Evolutionary conservation across 2,113 vertebrate species (phyloP).

Genomic region (Oreochromis aureus): DNA sequence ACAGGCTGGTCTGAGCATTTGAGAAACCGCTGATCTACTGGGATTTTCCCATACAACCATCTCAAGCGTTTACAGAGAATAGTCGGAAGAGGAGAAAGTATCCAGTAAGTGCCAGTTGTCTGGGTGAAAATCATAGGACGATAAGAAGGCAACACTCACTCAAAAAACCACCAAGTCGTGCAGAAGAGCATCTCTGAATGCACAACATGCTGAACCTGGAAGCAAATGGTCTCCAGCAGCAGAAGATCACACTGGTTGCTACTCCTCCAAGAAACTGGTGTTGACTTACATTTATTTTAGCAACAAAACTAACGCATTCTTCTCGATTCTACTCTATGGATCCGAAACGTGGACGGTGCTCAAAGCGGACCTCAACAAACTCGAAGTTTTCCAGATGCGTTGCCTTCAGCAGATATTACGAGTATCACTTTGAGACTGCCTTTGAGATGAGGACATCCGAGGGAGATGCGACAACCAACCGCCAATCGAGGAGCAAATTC

Average conservation of each 20-base stretch:
- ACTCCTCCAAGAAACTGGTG: not conserved
- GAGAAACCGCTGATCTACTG: not conserved
- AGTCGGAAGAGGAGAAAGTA: not conserved
- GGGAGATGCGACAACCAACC: fast-evolving
- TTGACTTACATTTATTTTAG: not conserved
- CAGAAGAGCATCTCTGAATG: not conserved
- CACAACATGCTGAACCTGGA: not conserved
- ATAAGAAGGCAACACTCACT: not conserved
- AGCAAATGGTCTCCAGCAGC: fast-evolving
- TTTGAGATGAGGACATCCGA: not conserved
- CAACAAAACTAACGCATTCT: not conserved
- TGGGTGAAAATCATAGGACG: not conserved
- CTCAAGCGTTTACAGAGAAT: not conserved
- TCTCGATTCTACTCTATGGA: fast-evolving
- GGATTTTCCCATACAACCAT: not conserved
- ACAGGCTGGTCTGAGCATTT: not conserved
- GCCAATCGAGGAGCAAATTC: fast-evolving
- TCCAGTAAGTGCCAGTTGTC: not conserved
- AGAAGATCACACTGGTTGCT: not conserved
- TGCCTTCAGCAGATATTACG: fast-evolving
- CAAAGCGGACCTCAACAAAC: not conserved
- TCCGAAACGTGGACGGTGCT: not conserved
- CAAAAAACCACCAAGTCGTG: fast-evolving
- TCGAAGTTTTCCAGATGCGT: fast-evolving
- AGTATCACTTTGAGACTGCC: not conserved